Base-by-base conservation (phyloP, 2,113 vertebrate species). In the Hyaena hyaena region DNA sequence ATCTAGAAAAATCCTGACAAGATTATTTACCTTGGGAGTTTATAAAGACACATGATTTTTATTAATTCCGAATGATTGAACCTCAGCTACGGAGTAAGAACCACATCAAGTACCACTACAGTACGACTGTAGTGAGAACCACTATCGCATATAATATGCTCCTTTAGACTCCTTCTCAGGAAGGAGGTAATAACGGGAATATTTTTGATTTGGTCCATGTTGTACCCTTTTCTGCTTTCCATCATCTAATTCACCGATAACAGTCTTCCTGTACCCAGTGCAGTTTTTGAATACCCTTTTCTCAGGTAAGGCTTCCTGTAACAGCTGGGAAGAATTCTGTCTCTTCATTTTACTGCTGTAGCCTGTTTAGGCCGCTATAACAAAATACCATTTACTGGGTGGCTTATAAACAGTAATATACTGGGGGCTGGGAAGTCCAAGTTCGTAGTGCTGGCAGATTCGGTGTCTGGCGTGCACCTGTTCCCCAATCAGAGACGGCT, bases 1-100 rank as follows among this genome's bases (percentile, higher is more conserved):
- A 48, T 35, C 88, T 77, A 58, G 35, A 77, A 76, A 95, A 92
- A 61, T 35, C 6, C 69, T 48, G 23, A 43, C 88, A 50, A 31
- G 5, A 69, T 88, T 90, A 6, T 87, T 85, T 71, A 65, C 23
- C 8, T 89, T 45, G 50, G 63, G 24, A 77, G 1, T 94, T 96
- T 94, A 76, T 85, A 48, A 90, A 90, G 23, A 84, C 19, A 77
- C 63, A 39, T 50, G 39, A 39, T 45, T 84, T 88, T 69, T 39
- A 89, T 93, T 77, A 74, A 76, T 88, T 96, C 5, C 45, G 43
- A 88, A 86, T 63, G 12, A 87, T n/a, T 31, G 11, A 76, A 53
- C 21, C 33, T 73, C 71, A 93, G 24, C 45, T 85, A 4, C 35
- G 26, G 21, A 80, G 23, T 63, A 16, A 93, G 48, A 82, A 61